Percentiles rank a stretch among this genome's conserved stretches.
These are phyloP conservation scores for Loripinus fragilis DNA, from an alignment of 2,888 invertebrate genomes.

Conservation along the genomic window DNA sequence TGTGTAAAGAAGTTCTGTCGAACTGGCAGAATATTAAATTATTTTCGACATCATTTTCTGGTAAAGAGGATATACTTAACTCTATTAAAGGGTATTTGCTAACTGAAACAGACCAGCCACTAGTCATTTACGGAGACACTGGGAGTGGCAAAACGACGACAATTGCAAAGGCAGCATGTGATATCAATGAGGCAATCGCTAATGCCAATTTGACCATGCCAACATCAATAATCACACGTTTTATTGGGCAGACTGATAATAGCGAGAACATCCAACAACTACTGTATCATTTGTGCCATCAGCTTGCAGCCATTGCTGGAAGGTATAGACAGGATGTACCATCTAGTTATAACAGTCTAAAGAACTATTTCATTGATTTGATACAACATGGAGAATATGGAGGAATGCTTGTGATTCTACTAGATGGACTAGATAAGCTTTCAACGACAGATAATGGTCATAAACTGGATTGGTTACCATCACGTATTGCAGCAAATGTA, in stretches of 20 bases:
- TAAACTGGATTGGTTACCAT: conserved; percentile 77
- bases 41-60: conserved; percentile 63
- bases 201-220: conserved; percentile 61
- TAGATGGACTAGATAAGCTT: conserved; percentile 75
- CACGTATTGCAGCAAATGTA: conserved; percentile 70
- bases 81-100: conserved; percentile 69
- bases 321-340: conserved; percentile 65
- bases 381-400: conserved; percentile 70
- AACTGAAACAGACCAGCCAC: conserved; percentile 69
- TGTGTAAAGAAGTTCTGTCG: conserved; percentile 68
- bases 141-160: conserved; percentile 78
- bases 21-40: conserved; percentile 67
- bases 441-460: conserved; percentile 69
- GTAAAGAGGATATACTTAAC: conserved; percentile 67
- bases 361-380: conserved; percentile 70
- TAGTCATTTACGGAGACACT: conserved; percentile 71
- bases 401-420: conserved; percentile 71
- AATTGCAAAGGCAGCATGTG: conserved; percentile 70
- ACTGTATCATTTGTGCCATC: conserved; percentile 71
- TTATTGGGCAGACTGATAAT: conserved; percentile 73
- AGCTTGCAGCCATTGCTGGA: conserved; percentile 69
- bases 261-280: conserved; percentile 67
- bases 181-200: conserved; percentile 59
- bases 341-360: conserved; percentile 67
- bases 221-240: conserved; percentile 66